phyloP scores from a whole-genome alignment of 2,888 invertebrate genomes.

The Aricia artaxerxes region DNA sequence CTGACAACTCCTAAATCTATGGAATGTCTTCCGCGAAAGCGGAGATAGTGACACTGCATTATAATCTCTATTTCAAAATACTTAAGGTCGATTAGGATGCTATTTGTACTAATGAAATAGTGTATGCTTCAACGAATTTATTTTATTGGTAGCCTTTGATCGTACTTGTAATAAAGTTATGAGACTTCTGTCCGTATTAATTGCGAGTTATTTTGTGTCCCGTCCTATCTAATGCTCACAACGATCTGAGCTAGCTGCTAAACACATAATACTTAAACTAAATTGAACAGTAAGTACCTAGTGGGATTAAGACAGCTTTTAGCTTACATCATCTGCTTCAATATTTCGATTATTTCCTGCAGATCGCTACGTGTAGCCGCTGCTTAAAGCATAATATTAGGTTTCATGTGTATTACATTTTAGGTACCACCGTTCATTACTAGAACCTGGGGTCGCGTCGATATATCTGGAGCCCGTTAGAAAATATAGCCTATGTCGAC shows the following conservation, averaged over 20 bases:
- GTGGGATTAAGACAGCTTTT: background rate
- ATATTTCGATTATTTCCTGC: background rate
- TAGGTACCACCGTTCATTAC: background rate
- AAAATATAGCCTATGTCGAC: constrained; percentile 9
- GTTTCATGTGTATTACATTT: constrained; percentile 3
- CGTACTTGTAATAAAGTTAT: constrained; percentile 10
- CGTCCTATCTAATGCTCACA: background rate
- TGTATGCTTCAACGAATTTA: constrained; percentile 45
- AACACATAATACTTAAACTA: background rate
- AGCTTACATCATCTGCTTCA: background rate
- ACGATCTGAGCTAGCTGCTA: background rate
- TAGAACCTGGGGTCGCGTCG: constrained; percentile 6
- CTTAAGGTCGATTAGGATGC: constrained; percentile 37
- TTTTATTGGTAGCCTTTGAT: constrained; percentile 24
- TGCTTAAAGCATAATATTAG: background rate
- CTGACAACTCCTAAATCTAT: constrained; percentile 60
- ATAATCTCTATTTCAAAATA: constrained; percentile 40
- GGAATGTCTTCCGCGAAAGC: constrained; percentile 61
- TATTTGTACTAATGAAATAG: constrained; percentile 50
- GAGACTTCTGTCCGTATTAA: constrained; percentile 26
- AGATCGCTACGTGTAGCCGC: background rate
- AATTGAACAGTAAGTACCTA: background rate
- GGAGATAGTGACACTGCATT: constrained; percentile 42
- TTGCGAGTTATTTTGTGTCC: constrained; percentile 18
- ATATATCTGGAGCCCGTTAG: constrained; percentile 19